Base-by-base conservation (phyloP, 2,113 vertebrate species). In the Plestiodon gilberti region DNA sequence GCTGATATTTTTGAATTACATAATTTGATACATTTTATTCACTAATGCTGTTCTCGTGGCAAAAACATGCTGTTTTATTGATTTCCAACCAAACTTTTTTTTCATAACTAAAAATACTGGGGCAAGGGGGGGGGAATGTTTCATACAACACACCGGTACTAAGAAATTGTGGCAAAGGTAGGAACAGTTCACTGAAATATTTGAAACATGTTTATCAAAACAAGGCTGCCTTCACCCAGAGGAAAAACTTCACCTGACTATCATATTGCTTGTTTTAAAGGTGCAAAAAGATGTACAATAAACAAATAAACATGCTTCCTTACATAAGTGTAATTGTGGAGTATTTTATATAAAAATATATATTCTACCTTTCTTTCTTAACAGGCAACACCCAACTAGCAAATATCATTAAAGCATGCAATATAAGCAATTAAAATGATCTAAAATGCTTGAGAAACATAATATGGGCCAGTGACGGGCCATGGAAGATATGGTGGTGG, bases 41-140 rank as follows among this genome's bases (percentile, higher is more conserved):
- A 94, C 84, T 90, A 90, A 93, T 86, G 40, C 69, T 87, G 28
- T 78, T 91, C 38, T 81, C 9, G 78, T 94, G 79, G 43, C 48
- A 57, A 89, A 92, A 93, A 74, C 69, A 76, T 83, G 67, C 43
- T 91, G 62, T 74, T 93, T 93, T 86, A 91, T 87, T 90, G 74
- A 94, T 93, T 94, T 95, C 40, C 17, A 81, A 38, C 6, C 43
- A 3, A 4, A 62, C 75, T 93, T 92, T 48, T 48, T 13, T 59
- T 90, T 90, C 67, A n/a, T 89, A 93, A 92, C 78, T 89, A 86
- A 92, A 93, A 87, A 78, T 89, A 70, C 87, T 52, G 78, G 3
- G 1, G 28, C 3, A 8, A 14, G 55, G 55, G 55, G 55, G 1
- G 78, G 20, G 11, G 59, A 92, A 52, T 62, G 48, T 86, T 94